A percentile compares a stretch with the other conserved stretches of the same genome.
Evolutionary conservation across 1,140 invertebrate species (phyloP).

Genomic region (Luehdorfia chinensis): DNA sequence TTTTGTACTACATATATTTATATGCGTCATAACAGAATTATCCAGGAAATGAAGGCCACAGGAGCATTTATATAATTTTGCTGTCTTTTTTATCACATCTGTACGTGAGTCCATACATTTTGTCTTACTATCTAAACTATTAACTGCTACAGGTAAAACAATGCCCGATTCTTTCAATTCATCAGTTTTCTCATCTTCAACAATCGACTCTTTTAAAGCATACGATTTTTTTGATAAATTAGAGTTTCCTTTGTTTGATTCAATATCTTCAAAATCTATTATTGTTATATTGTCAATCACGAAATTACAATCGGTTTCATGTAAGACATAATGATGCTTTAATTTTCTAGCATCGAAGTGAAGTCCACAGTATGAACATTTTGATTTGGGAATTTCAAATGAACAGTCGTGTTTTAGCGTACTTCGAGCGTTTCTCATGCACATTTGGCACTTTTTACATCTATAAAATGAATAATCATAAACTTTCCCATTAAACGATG

Average conservation of each 20-base stretch:
- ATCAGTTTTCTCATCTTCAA: no score
- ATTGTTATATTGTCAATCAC: constrained; percentile 32
- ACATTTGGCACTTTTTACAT: constrained; percentile 41
- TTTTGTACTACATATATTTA: background rate
- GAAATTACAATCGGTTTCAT: constrained; percentile 38
- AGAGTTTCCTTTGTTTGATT: background rate
- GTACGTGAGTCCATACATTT: no score
- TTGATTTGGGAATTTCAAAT: constrained; percentile 22
- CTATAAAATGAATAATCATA: constrained; percentile 44
- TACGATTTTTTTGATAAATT: no score
- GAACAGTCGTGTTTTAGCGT: constrained; percentile 35
- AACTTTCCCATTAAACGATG: constrained; percentile 33
- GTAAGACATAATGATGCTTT: constrained; percentile 32
- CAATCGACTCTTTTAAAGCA: no score
- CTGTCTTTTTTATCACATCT: no score
- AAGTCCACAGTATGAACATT: constrained; percentile 41
- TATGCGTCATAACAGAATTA: background rate
- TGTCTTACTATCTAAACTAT: no score
- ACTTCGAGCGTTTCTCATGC: constrained; percentile 23
- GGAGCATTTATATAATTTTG: constrained; percentile 42
- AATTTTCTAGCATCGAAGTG: constrained; percentile 33
- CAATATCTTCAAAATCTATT: constrained; percentile 21
- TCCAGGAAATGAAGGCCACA: constrained; percentile 50
- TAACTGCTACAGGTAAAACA: no score
- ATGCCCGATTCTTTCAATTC: no score